Conservation (phyloP, 1,140 invertebrate species). For the silkworm (Bombyx mori) region DNA sequence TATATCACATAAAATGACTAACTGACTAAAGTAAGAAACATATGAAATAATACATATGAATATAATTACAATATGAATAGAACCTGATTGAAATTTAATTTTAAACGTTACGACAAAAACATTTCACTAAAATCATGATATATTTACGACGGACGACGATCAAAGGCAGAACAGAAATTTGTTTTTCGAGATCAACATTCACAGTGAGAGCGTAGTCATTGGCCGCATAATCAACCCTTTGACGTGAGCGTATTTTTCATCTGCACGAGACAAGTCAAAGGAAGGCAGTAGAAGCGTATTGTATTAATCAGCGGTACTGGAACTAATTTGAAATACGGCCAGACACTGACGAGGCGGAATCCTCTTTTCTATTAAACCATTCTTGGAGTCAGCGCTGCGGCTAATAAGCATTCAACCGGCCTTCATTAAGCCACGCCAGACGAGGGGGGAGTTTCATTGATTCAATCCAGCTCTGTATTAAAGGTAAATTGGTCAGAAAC, state of each 20-base stretch:
- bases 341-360: conserved; percentile 42
- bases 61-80: too few relatives aligned
- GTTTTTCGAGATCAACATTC: not conserved
- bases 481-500: conserved; percentile 45
- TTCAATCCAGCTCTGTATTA: conserved; percentile 44
- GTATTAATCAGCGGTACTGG: conserved; percentile 22
- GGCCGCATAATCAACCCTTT: conserved; percentile 14
- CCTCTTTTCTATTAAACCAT: conserved; percentile 47
- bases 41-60: too few relatives aligned
- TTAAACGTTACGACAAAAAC: too few relatives aligned
- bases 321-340: conserved; percentile 38
- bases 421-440: conserved; percentile 45
- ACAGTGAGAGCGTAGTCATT: conserved; percentile 4
- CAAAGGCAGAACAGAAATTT: too few relatives aligned
- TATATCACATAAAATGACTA: too few relatives aligned
- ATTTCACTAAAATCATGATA: too few relatives aligned
- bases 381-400: conserved; percentile 37
- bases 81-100: too few relatives aligned
- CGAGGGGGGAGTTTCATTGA: conserved; percentile 36
- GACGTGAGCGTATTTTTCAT: conserved; percentile 13
- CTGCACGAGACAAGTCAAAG: conserved; percentile 12
- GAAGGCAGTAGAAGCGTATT: conserved; percentile 11
- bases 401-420: conserved; percentile 55
- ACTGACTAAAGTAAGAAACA: too few relatives aligned
- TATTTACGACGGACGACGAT: too few relatives aligned